Evolutionary conservation across 2,888 invertebrate genomes (phyloP).

Genomic region (Sclerodermus sp.): DNA sequence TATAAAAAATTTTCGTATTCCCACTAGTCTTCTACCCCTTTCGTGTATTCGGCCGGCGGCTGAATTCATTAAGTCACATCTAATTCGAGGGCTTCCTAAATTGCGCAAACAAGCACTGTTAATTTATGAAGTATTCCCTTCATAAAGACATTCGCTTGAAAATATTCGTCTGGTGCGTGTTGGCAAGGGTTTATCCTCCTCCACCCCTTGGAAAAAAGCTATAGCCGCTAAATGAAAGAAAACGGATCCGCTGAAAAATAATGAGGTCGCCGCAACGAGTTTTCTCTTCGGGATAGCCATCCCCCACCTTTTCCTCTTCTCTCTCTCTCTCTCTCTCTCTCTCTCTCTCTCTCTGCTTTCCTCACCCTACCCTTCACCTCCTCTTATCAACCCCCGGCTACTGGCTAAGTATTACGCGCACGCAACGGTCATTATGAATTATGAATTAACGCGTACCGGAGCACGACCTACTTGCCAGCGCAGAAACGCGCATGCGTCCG

Average conservation of each 20-base stretch:
- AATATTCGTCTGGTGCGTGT: too few relatives aligned
- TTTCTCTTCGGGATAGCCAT: neutral
- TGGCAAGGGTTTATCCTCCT: too few relatives aligned
- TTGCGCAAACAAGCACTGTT: too few relatives aligned
- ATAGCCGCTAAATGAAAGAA: constrained; percentile 7
- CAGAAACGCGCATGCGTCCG: too few relatives aligned
- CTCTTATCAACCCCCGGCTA: constrained; percentile 9
- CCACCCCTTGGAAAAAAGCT: too few relatives aligned
- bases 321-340: constrained; percentile 9
- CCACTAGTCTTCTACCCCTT: too few relatives aligned
- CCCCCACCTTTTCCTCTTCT: constrained; percentile 10
- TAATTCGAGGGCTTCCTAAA: too few relatives aligned
- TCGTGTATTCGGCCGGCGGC: too few relatives aligned
- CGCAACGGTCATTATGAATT: constrained; percentile 49
- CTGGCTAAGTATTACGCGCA: constrained; percentile 40
- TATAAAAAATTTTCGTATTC: too few relatives aligned
- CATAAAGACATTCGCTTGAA: too few relatives aligned
- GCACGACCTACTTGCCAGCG: neutral
- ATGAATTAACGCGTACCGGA: constrained; percentile 46
- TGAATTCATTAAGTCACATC: too few relatives aligned
- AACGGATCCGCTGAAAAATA: constrained; percentile 32
- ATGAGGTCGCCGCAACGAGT: constrained; percentile 32
- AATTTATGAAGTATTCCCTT: too few relatives aligned
- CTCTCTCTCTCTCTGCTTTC: constrained; percentile 14
- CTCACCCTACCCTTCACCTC: constrained; percentile 14